Conservation (phyloP, 2,888 invertebrate genomes). For the Diadegma fenestrale region DNA sequence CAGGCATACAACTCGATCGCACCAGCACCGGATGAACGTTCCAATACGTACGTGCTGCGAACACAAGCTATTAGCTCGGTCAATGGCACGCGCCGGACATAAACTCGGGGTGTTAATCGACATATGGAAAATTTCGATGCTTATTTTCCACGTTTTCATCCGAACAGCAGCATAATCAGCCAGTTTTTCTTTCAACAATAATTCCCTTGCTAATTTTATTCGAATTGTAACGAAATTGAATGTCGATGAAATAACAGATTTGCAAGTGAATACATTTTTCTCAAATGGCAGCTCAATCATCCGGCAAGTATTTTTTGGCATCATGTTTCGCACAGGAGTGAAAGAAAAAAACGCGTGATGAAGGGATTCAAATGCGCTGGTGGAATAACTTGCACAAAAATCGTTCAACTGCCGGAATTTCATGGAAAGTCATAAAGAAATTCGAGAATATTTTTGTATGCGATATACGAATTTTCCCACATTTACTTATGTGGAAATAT, state of each 20-base stretch:
- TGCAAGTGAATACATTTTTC: not conserved
- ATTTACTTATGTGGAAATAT: not conserved
- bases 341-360: not conserved
- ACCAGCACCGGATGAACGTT: slow-evolving; percentile 51
- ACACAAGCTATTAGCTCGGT: slow-evolving; percentile 62
- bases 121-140: slow-evolving; percentile 24
- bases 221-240: not conserved
- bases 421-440: slow-evolving; percentile 58
- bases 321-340: not conserved
- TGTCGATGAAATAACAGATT: not conserved
- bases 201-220: not conserved
- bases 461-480: slow-evolving; percentile 30
- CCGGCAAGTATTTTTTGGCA: not conserved
- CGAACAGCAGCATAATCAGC: slow-evolving; percentile 11
- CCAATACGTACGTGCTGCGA: slow-evolving; percentile 49
- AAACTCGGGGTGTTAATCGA: slow-evolving; percentile 38
- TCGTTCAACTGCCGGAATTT: slow-evolving; percentile 60
- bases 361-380: not conserved
- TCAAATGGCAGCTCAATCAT: too few species aligned
- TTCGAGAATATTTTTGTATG: slow-evolving; percentile 20
- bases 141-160: slow-evolving; percentile 18
- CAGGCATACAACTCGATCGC: slow-evolving; percentile 54
- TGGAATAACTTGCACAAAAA: not conserved
- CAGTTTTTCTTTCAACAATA: not conserved
- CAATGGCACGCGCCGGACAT: slow-evolving; percentile 58